These are phyloP conservation scores for Watsonalla cultraria DNA, from an alignment of 2,888 invertebrate species.

Conservation along the genomic window DNA sequence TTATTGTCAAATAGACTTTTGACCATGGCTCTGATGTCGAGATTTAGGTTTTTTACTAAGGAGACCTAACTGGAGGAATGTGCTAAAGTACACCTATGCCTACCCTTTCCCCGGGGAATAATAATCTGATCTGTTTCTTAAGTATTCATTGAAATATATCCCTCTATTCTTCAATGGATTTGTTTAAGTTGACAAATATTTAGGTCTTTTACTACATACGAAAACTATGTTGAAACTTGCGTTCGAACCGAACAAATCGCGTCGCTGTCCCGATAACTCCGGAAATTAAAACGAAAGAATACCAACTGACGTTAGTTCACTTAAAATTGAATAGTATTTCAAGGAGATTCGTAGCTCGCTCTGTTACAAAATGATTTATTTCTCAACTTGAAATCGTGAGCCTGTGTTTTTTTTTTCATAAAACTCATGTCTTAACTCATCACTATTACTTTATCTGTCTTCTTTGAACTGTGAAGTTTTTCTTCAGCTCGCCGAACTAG, in stretches of 20 bases:
- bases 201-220: not conserved
- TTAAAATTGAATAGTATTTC: not conserved
- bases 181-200: not conserved
- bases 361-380: not conserved
- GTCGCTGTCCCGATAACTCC: not conserved
- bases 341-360: not conserved
- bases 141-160: too few relatives aligned
- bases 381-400: not conserved
- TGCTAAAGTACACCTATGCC: too few relatives aligned
- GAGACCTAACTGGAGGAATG: too few relatives aligned
- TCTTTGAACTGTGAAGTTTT: not conserved
- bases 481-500: not conserved
- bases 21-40: too few relatives aligned
- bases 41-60: too few relatives aligned
- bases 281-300: not conserved
- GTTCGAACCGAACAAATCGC: not conserved
- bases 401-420: not conserved
- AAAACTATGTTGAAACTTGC: not conserved
- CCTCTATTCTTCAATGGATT: not conserved
- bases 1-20: too few relatives aligned
- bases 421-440: not conserved
- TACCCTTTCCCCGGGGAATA: too few relatives aligned
- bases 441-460: not conserved
- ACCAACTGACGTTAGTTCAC: not conserved
- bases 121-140: too few relatives aligned